Percentiles rank a stretch among this genome's conserved stretches.
phyloP scores from a whole-genome alignment of 1,140 invertebrate species.

The Panagrolaimus sp. region DNA sequence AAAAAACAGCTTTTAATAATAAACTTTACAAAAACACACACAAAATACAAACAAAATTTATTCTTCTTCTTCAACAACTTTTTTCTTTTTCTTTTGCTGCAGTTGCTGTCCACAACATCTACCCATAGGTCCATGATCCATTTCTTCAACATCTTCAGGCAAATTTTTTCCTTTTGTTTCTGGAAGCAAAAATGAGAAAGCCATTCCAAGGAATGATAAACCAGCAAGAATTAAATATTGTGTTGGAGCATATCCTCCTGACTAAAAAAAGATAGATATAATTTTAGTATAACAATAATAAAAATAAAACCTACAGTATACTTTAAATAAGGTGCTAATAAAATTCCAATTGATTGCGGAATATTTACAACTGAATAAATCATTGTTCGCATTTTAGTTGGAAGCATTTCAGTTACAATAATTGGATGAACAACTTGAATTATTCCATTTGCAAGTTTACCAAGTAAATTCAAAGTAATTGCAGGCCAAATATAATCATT shows the following conservation, averaged over 20 bases:
- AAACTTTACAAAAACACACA: too few species aligned
- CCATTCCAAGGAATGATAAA: not conserved
- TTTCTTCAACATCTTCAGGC: slow-evolving; percentile 20
- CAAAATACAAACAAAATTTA: too few species aligned
- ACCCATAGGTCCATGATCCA: slow-evolving; percentile 16
- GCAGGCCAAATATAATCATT: slow-evolving; percentile 10
- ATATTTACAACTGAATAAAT: slow-evolving; percentile 21
- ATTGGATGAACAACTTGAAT: slow-evolving; percentile 18
- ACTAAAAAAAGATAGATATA: not conserved
- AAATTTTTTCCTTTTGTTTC: slow-evolving; percentile 21
- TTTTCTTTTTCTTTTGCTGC: too few species aligned
- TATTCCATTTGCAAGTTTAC: slow-evolving; percentile 18
- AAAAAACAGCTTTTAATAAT: too few species aligned
- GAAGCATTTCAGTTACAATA: slow-evolving; percentile 21
- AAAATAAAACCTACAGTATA: slow-evolving; percentile 15
- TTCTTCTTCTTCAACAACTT: not conserved
- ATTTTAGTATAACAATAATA: not conserved
- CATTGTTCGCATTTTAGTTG: slow-evolving; percentile 18
- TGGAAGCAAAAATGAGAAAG: slow-evolving; percentile 2
- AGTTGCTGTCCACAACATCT: too few species aligned
- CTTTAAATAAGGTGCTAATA: slow-evolving; percentile 17
- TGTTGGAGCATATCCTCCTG: not conserved
- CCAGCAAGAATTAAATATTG: not conserved
- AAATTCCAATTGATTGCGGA: slow-evolving; percentile 18
- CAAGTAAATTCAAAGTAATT: slow-evolving; percentile 20